These are phyloP conservation scores for Hermetia illucens DNA, from an alignment of 1,140 invertebrate species.

Conservation along the genomic window DNA sequence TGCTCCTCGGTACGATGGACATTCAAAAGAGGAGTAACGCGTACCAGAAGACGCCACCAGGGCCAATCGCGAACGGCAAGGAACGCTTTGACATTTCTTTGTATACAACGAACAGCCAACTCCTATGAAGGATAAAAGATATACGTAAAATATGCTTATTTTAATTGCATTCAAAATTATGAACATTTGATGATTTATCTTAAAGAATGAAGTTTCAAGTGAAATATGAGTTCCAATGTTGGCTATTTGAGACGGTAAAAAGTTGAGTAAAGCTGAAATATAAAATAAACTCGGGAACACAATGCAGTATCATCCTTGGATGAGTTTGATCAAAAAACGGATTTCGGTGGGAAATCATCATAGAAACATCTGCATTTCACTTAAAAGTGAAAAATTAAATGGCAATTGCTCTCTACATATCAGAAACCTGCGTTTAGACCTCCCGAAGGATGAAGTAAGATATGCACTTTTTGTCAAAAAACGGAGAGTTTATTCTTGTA, in stretches of 20 bases:
- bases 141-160: neutral
- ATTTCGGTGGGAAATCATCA: neutral
- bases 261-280: too few species aligned
- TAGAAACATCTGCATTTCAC: too few species aligned
- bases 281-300: too few species aligned
- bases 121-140: conserved; percentile 51
- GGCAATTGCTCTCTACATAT: too few species aligned
- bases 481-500: too few species aligned
- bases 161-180: neutral
- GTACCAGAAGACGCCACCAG: conserved; percentile 86
- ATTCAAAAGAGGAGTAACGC: conserved; percentile 79
- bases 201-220: neutral
- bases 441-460: too few species aligned
- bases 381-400: too few species aligned
- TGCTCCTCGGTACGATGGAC: conserved; percentile 88
- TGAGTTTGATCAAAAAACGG: neutral
- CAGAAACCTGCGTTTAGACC: too few species aligned
- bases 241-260: too few species aligned
- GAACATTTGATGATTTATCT: neutral
- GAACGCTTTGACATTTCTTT: conserved; percentile 83
- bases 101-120: conserved; percentile 79
- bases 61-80: conserved; percentile 83
- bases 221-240: too few species aligned
- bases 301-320: too few species aligned
- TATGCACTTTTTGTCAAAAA: too few species aligned